Conservation (phyloP, 1,140 invertebrate species). For the Leptopilina clavipes region DNA sequence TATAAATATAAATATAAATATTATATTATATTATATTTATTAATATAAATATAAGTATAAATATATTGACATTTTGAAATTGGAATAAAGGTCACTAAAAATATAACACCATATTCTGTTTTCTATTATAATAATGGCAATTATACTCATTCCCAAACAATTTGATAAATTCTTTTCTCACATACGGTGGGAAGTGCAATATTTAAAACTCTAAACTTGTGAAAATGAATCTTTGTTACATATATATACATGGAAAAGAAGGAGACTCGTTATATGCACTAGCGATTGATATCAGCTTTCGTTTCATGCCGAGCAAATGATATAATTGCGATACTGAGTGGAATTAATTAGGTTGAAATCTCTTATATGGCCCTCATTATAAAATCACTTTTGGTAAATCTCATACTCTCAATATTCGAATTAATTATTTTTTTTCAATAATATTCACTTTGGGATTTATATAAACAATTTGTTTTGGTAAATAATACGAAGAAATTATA, state of each 20-base stretch:
- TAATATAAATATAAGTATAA: no score
- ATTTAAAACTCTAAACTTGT: slow-evolving; percentile 7
- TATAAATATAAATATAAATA: no score
- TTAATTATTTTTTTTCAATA: background rate
- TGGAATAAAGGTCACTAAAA: no score
- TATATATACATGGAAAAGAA: background rate
- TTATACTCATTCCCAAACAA: background rate
- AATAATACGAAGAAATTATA: no score
- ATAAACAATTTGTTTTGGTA: no score
- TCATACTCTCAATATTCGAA: background rate
- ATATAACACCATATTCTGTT: no score
- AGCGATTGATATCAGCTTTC: slow-evolving; percentile 26
- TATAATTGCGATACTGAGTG: background rate
- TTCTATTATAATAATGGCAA: background rate
- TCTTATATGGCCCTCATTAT: slow-evolving; percentile 32
- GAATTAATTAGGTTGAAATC: slow-evolving; percentile 29
- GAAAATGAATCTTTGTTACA: slow-evolving; percentile 29
- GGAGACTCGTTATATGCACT: background rate
- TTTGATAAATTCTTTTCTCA: slow-evolving; percentile 17
- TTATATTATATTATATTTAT: no score
- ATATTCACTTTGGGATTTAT: background rate
- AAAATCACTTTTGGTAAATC: background rate
- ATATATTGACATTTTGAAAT: no score
- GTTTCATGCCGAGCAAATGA: slow-evolving; percentile 13
- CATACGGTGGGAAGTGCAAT: slow-evolving; percentile 22